Evolutionary conservation across 2,888 invertebrate genomes (phyloP), one percentile per base, ranked within the genome.

Genomic region (Chrysodeixis includens): DNA sequence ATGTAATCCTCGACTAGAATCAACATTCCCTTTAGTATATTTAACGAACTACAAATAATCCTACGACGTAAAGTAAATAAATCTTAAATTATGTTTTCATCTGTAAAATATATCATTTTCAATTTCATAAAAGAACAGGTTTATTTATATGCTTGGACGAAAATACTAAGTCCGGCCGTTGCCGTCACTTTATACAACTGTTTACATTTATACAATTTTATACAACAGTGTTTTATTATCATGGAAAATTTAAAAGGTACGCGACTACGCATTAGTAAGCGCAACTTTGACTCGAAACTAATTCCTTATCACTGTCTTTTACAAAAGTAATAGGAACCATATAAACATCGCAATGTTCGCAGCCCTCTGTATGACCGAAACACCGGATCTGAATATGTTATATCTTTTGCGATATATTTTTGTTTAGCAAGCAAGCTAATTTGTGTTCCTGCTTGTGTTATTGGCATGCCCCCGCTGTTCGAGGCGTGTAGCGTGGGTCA

Each of bases 171-270:
- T 52, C 10, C 49, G 30, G 16, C 62, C 53, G 60, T 30, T 49
- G 59, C 64, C 62, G 30, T 14, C n/a, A 62, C 62, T 67, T 77
- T 67, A 71, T 72, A 79, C 65, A 76, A 56, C 46, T 66, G 80
- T 75, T 78, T 79, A 79, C 80, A 79, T 79, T 79, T 79, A 76
- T 79, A 79, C 80, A 79, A 75, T 69, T 80, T 76, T 78, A 78
- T 78, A 80, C 74, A 80, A 80, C 77, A 78, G 58, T 40, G 56
- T 55, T 58, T 64, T 65, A 66, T 73, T 40, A 65, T 58, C 35
- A 67, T 66, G 62, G 67, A 55, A 71, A 68, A 77, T 78, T 78
- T 14, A 62, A n/a, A 65, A 67, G 66, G 61, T 20, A 62, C 18
- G 49, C 30, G 70, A 70, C 73, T 76, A 76, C 60, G 75, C 77